Conservation (phyloP, 1,140 invertebrate genomes). For the Zaprionus vittiger region DNA sequence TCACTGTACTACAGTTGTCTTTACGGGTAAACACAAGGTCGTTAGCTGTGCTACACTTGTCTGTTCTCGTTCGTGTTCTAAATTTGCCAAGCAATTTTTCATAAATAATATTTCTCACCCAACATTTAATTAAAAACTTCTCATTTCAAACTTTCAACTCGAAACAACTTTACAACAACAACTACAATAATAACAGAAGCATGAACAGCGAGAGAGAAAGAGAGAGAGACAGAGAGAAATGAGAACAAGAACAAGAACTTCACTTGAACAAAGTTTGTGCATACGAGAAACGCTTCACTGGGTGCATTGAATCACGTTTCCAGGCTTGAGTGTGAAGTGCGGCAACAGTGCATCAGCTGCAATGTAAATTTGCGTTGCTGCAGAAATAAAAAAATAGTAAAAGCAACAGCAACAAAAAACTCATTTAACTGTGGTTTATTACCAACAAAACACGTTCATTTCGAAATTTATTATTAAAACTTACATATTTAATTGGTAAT, state of each 20-base stretch:
- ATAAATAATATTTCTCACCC: conserved; percentile 27
- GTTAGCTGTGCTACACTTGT: conserved; percentile 23
- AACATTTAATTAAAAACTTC: conserved; percentile 76
- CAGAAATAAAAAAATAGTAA: background rate
- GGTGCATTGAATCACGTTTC: conserved; percentile 56
- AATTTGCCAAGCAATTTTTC: conserved; percentile 15
- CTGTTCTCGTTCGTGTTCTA: background rate
- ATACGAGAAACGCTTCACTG: conserved; percentile 57
- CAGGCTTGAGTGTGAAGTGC: conserved; percentile 25
- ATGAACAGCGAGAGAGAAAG: conserved; percentile 18
- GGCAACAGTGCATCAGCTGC: conserved; percentile 37
- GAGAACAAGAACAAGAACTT: conserved; percentile 7
- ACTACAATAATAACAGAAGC: conserved; percentile 41
- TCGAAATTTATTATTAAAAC: background rate
- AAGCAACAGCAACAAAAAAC: conserved; percentile 3
- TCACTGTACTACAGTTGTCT: background rate
- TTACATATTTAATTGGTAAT: background rate
- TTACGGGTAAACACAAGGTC: conserved; percentile 61
- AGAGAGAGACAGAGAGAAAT: background rate
- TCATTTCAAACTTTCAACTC: conserved; percentile 41
- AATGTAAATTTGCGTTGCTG: conserved; percentile 7
- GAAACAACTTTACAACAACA: conserved; percentile 36
- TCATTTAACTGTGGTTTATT: background rate
- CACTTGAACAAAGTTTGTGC: conserved; percentile 22
- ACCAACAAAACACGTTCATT: background rate